Evolutionary conservation across 92 coral and sea anemone species (phyloP), one percentile per base, ranked within the genome.

Genomic region (Plumapathes pennacea): DNA sequence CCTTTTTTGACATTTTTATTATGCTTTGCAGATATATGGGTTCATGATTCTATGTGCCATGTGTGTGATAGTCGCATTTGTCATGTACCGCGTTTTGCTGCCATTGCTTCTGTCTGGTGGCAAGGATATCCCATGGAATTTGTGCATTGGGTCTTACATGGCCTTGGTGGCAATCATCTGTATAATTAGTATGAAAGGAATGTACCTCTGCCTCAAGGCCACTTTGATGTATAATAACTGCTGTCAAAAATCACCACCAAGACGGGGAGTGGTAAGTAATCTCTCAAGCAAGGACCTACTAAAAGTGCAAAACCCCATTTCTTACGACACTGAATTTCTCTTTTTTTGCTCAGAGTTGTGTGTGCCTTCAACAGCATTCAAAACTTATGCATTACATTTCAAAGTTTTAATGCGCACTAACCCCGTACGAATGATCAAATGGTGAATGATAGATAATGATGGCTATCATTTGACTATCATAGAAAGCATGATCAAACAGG

Each of bases 91-190:
- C 88, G 65, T 73, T 20, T 38, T 86, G 8, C 34, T 86, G 31
- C 95, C 95, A 11, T 12, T 76, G 26, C 25, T 86, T 43, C 49
- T 81, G n/a, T 19, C 67, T 5, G 89, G 77, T 13, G 49, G 67
- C 2, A 39, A 59, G 33, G 57, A 17, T 48, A 54, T 67, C 3
- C 54, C 79, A 2, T 86, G 95, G 95, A 86, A 81, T 62, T 70
- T 86, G 23, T 86, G 70, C 40, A 76, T 79, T 76, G 95, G 95
- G 2, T 81, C 89, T 41, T 86, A 81, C 48, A 72, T 86, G 40
- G 88, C 78, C 29, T 56, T 76, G n/a, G 81, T 74, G 17, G 85
- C 82, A 13, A 56, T 86, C 17, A 56, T 63, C 10, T 81, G 58
- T 50, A 75, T 81, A 33, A 78, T 86, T 55, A 86, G 84, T 46